These are phyloP conservation scores for Mercenaria mercenaria DNA, from an alignment of 1,140 invertebrate genomes.

Conservation along the genomic window DNA sequence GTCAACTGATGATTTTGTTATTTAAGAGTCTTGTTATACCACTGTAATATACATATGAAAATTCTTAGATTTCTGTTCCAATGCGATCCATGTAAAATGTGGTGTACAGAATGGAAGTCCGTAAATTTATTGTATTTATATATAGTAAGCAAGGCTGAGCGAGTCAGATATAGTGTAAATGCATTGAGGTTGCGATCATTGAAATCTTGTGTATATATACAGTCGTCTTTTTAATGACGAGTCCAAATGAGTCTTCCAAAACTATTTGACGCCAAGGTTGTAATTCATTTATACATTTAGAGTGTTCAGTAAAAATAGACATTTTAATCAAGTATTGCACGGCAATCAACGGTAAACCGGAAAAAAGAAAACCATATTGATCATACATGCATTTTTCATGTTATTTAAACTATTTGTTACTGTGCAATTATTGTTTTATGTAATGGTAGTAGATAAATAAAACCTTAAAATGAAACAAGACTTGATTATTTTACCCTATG, in stretches of 20 bases:
- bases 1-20: constrained; percentile 1
- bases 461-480: not conserved
- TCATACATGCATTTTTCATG: not conserved
- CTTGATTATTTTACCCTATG: constrained; percentile 29
- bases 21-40: constrained; percentile 59
- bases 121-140: not conserved
- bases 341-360: not conserved
- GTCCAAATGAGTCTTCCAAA: constrained; percentile 8
- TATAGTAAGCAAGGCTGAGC: not conserved
- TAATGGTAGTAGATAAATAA: constrained; percentile 25
- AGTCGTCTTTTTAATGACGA: too few species aligned
- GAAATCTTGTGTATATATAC: too few species aligned
- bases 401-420: constrained; percentile 30
- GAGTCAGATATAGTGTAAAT: not conserved
- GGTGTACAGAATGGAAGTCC: not conserved
- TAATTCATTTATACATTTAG: not conserved
- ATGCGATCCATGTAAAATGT: not conserved
- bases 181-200: too few species aligned
- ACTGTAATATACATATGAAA: constrained; percentile 62
- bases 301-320: not conserved
- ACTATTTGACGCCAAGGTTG: not conserved
- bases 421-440: constrained; percentile 51
- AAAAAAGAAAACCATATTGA: not conserved
- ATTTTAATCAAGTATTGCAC: not conserved
- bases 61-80: not conserved